Evolutionary conservation across 2,888 invertebrate genomes (phyloP).

Genomic region (Cryptus armator): DNA sequence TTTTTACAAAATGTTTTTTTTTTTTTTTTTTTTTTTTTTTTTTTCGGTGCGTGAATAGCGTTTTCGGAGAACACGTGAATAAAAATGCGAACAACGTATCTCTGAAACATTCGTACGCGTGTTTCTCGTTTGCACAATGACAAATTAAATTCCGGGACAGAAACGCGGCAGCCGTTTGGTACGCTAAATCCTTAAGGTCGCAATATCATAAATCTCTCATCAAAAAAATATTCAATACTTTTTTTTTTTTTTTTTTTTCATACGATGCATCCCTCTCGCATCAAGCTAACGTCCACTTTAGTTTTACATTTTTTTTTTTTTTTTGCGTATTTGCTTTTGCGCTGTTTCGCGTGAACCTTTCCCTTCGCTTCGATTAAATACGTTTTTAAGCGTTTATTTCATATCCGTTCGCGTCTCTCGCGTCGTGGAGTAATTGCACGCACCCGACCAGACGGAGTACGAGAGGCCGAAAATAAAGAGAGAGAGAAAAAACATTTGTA

Average conservation of each 20-base stretch:
- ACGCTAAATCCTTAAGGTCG: background rate
- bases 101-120: background rate
- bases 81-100: background rate
- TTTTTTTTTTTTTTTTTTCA: background rate
- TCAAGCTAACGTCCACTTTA: conserved; percentile 10
- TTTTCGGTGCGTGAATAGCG: no score
- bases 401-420: conserved; percentile 48
- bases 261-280: conserved; percentile 8
- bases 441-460: conserved; percentile 24
- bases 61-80: background rate
- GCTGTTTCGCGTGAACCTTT: conserved; percentile 7
- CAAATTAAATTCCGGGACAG: background rate
- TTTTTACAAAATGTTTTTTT: background rate
- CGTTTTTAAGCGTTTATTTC: conserved; percentile 59
- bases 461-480: conserved; percentile 31
- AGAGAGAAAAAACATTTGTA: conserved; percentile 29
- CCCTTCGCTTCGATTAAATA: conserved; percentile 64
- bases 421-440: conserved; percentile 50
- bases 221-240: background rate
- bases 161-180: background rate
- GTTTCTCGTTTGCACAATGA: background rate
- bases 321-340: conserved; percentile 1
- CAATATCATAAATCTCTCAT: conserved; percentile 41
- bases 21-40: no score
- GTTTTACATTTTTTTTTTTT: conserved; percentile 16